Base-by-base conservation (phyloP, 2,797 vertebrate genomes). In the Rhinogobio ventralis region DNA sequence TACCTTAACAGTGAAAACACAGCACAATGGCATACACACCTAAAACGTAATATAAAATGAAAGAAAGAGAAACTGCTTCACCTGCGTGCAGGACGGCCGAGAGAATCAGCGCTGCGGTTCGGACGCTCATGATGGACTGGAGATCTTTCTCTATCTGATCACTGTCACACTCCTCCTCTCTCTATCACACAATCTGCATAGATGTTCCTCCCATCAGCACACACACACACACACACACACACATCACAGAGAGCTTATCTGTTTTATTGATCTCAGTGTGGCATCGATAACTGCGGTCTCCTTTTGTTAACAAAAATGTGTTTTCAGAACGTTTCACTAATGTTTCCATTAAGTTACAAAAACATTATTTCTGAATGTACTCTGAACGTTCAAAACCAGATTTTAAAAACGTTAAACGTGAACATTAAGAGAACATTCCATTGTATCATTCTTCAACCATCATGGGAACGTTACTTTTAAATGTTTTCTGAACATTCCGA, bases 21-120 rank as follows among this genome's bases (percentile, higher is more conserved):
- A 8, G 39, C 14, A 9, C 23, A 25, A 42, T 51, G 25, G 4
- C 7, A 64, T 14, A 28, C n/a, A 62, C 13, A 33, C 67, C 5
- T 76, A 9, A 81, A 46, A 10, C 67, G 20, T 77, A 1, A 1
- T 33, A 11, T 55, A 17, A 45, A 33, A 46, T 11, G 7, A 60
- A 49, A 39, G 84, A 78, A 68, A 9, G 4, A 66, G 28, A 46
- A 0, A 36, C 11, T 1, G 23, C 15, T 57, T 93, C 92, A 95
- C 94, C 94, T 93, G 93, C 84, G 85, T 82, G 90, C 39, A 94
- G 75, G 0, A 95, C 85, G 46, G 86, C 89, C 25, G 82, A 91
- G 36, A 95, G 88, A 73, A 94, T 67, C 80, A 94, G 66, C 81
- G 86, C 86, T 30, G 36, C 51, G 1, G 62, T 72, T 81, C 86